These are phyloP conservation scores for Eucriotettix oculatus DNA, from an alignment of 2,888 invertebrate species.

Conservation along the genomic window DNA sequence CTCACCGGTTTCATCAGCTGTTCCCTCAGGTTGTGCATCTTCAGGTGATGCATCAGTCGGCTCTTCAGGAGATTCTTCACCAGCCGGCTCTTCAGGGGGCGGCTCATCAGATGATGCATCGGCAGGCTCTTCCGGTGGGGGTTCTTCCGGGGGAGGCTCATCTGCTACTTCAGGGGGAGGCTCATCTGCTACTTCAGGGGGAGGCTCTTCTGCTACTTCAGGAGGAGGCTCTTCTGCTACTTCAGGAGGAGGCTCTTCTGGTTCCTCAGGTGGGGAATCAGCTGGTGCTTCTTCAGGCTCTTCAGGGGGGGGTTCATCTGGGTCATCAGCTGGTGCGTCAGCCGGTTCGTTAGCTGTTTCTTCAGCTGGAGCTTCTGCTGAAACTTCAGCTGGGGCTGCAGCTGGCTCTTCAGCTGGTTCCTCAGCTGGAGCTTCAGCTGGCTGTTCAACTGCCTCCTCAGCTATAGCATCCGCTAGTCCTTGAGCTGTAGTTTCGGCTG, in stretches of 20 bases:
- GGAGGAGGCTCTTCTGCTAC: constrained; percentile 1
- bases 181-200: constrained; percentile 2
- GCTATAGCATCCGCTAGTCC: constrained; percentile 8
- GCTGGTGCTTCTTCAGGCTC: constrained; percentile 1
- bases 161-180: constrained; percentile 2
- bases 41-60: background rate
- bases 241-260: background rate
- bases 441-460: constrained; percentile 1
- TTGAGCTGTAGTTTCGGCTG: background rate
- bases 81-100: background rate
- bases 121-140: background rate
- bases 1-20: too few relatives aligned
- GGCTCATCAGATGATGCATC: background rate
- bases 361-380: constrained; percentile 1
- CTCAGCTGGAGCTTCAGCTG: constrained; percentile 10
- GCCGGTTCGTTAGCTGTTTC: constrained; percentile 9
- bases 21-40: too few relatives aligned
- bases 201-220: background rate
- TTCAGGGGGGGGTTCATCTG: constrained; percentile 2
- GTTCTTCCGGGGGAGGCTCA: background rate
- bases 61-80: background rate
- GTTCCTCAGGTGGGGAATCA: constrained; percentile 4
- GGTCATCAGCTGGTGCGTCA: constrained; percentile 12
- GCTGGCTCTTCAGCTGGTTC: background rate
- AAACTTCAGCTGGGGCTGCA: background rate